These are phyloP conservation scores for Drosophila neonasuta DNA, from an alignment of 2,888 invertebrate genomes.

Conservation along the genomic window DNA sequence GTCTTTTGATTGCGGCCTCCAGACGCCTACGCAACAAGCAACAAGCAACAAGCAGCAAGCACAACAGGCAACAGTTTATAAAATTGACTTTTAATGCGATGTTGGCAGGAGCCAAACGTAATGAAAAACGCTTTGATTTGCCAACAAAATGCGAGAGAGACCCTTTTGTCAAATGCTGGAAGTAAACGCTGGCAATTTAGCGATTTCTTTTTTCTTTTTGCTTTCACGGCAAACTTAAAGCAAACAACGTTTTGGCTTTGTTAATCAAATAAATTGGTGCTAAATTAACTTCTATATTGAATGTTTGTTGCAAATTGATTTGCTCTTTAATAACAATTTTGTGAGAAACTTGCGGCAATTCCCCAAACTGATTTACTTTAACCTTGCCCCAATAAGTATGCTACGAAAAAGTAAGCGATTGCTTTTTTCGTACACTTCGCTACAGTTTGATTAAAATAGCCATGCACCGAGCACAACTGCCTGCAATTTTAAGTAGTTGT, in stretches of 20 bases:
- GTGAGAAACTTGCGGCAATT: background rate
- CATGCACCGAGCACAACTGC: no score
- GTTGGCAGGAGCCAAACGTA: constrained; percentile 24
- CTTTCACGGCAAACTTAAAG: background rate
- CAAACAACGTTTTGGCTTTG: background rate
- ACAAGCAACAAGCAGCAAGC: constrained; percentile 19
- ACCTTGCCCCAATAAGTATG: background rate
- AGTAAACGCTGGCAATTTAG: background rate
- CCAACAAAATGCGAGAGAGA: background rate
- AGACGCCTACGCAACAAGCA: constrained; percentile 10
- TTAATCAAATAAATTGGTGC: background rate
- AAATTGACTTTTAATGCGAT: constrained; percentile 67
- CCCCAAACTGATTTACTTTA: background rate
- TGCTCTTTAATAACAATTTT: background rate
- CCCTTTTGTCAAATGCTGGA: background rate
- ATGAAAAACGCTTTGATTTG: constrained; percentile 37
- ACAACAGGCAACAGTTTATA: constrained; percentile 61
- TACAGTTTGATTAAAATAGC: background rate
- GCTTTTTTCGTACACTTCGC: background rate
- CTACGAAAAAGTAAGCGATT: no score
- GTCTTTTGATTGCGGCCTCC: constrained; percentile 51
- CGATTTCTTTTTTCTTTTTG: no score
- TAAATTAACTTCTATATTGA: background rate
- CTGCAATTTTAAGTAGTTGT: background rate
- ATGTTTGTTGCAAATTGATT: background rate